Evolutionary conservation across 2,888 invertebrate species (phyloP).

Genomic region (Eurytoma adleriae): DNA sequence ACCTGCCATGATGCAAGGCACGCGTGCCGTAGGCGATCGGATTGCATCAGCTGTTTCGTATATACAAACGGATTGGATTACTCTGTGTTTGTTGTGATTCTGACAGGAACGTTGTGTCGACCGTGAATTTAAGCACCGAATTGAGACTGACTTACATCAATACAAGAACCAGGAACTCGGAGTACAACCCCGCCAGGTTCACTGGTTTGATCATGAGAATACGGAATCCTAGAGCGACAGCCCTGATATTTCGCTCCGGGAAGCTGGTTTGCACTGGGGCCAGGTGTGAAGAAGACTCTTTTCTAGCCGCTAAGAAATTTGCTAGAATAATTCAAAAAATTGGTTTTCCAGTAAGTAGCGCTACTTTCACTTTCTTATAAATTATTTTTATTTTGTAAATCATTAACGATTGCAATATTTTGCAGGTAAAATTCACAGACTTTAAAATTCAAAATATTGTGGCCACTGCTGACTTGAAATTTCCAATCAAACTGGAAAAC

Average conservation of each 20-base stretch:
- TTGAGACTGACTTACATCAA: slow-evolving; percentile 86
- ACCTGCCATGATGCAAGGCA: too few species aligned
- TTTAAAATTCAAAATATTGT: slow-evolving; percentile 86
- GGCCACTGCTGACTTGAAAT: slow-evolving; percentile 86
- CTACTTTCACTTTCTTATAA: neutral
- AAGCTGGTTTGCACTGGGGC: slow-evolving; percentile 91
- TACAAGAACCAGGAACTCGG: slow-evolving; percentile 87
- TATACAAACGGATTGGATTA: neutral
- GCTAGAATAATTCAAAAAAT: slow-evolving; percentile 89
- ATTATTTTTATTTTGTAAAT: neutral
- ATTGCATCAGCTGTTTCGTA: slow-evolving; percentile 18
- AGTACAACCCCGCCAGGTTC: slow-evolving; percentile 89
- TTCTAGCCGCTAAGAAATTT: slow-evolving; percentile 88
- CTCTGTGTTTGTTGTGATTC: neutral
- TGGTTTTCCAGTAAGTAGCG: slow-evolving; percentile 82
- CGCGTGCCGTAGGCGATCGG: neutral
- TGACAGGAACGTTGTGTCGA: slow-evolving; percentile 88
- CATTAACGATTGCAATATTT: neutral
- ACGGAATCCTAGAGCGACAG: slow-evolving; percentile 86
- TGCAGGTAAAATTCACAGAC: slow-evolving; percentile 85
- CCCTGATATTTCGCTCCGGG: slow-evolving; percentile 87
- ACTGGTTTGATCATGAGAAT: slow-evolving; percentile 91
- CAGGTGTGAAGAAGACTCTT: slow-evolving; percentile 86
- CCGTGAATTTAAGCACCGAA: slow-evolving; percentile 85
- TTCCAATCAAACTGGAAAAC: slow-evolving; percentile 86